Conservation (phyloP, 2,797 vertebrate genomes). For the Channa striata region DNA sequence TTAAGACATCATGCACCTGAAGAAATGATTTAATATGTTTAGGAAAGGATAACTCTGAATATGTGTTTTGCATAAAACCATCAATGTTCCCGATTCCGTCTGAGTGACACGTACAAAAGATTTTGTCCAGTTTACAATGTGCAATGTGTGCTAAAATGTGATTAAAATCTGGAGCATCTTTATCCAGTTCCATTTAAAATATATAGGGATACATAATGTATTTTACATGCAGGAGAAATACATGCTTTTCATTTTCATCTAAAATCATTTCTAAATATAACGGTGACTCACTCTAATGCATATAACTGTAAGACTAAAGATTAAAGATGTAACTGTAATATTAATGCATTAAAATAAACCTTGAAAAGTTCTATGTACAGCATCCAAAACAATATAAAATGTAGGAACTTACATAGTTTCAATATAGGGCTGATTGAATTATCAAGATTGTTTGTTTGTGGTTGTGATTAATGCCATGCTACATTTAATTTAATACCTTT, state of each 20-base stretch:
- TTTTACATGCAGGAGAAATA: not conserved
- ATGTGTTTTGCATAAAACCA: constrained; percentile 61
- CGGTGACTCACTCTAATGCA: not conserved
- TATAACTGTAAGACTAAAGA: too few relatives aligned
- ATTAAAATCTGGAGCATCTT: constrained; percentile 30
- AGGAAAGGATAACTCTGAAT: constrained; percentile 38
- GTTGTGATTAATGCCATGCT: not conserved
- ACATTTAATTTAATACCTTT: not conserved
- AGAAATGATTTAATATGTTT: constrained; percentile 67
- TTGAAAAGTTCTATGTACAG: constrained; percentile 16
- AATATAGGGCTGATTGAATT: too few relatives aligned
- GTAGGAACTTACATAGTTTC: too few relatives aligned
- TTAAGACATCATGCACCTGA: constrained; percentile 59
- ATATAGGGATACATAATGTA: constrained; percentile 1
- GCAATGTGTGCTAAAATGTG: constrained; percentile 29
- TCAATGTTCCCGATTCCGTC: constrained; percentile 26
- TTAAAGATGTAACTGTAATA: too few relatives aligned
- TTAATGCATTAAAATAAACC: constrained; percentile 22
- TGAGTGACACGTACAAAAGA: constrained; percentile 35
- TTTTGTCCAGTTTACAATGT: constrained; percentile 26
- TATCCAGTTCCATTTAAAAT: constrained; percentile 16
- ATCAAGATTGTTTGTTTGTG: too few relatives aligned
- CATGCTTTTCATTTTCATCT: not conserved
- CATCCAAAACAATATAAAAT: not conserved
- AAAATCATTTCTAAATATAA: constrained; percentile 2